Base-by-base conservation (phyloP, 2,113 vertebrate genomes). In the Orcinus orca region DNA sequence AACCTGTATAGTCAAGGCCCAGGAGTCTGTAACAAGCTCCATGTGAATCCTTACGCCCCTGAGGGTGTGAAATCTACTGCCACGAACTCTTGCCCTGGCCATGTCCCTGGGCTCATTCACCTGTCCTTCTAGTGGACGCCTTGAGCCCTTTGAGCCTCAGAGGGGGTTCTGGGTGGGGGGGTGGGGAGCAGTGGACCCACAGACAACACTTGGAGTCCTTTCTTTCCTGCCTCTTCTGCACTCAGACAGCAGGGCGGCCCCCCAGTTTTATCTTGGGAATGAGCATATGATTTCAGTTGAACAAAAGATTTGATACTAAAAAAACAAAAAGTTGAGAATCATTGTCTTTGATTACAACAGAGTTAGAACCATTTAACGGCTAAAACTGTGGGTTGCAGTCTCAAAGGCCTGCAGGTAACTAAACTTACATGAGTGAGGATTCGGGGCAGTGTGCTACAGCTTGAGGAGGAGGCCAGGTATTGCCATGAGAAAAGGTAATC, bases 271-370 rank as follows among this genome's bases (percentile, higher is more conserved):
- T 80, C 83, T 96, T 79, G 62, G 10, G 23, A 84, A 71, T 79
- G 90, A 83, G 18, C n/a, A 20, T 83, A 44, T 53, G 77, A 71
- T 68, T 84, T 94, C 33, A 58, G 21, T 8, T 79, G 47, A 53
- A 73, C 17, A 31, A n/a, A 96, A 89, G 55, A 5, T 58, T 62
- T 87, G 9, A 14, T 88, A 36, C 50, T 33, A 18, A 50, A 77
- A 93, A 90, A 81, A 87, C 9, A 55, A 86, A 63, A 90, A 47
- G 11, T 71, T 87, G n/a, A 88, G 87, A 41, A 62, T 29, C 25
- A 38, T 29, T 47, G 15, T 76, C 55, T 93, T 92, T 76, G n/a
- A 93, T 76, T 53, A 63, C 41, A 86, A 47, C 86, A 88, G 25
- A 50, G 9, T 89, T 92, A 29, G 41, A 90, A 87, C 31, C 41